phyloP scores from a whole-genome alignment of 2,888 invertebrate genomes.

The Camponotus fellah region DNA sequence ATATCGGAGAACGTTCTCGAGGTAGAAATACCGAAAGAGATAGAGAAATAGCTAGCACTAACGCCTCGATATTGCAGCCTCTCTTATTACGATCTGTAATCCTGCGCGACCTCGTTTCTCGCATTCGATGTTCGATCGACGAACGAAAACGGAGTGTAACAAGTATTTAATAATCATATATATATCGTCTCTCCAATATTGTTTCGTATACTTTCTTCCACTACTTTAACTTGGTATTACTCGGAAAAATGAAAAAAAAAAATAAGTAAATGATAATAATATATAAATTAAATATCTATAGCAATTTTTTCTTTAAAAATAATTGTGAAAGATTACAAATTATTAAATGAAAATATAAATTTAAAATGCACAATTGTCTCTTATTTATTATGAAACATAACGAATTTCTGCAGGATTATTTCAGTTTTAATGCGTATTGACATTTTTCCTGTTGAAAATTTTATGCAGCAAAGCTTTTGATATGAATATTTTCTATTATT shows the following conservation, averaged over 20 bases:
- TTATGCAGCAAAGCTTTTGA: not conserved
- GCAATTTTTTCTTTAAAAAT: not conserved
- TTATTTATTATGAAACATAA: conserved; percentile 1
- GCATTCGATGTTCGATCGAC: conserved; percentile 14
- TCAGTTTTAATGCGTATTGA: conserved; percentile 1
- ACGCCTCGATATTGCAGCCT: conserved; percentile 21
- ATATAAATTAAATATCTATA: not conserved
- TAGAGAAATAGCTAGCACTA: conserved; percentile 11
- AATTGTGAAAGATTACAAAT: not conserved
- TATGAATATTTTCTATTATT: not conserved
- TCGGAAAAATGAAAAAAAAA: not conserved
- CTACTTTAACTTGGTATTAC: not conserved
- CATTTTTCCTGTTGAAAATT: conserved; percentile 24
- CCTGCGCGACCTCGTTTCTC: not conserved
- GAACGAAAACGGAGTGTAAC: conserved; percentile 17
- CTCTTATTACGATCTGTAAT: conserved; percentile 23
- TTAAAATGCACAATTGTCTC: not conserved
- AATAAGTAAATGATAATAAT: not conserved
- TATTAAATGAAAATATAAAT: not conserved
- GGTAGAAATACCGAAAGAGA: not conserved
- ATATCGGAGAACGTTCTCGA: conserved; percentile 22
- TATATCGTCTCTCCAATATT: not conserved
- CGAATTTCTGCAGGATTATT: conserved; percentile 3
- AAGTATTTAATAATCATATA: conserved; percentile 21
- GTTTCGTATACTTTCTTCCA: not conserved